A percentile compares a stretch with the other conserved stretches of the same genome.
Conservation (phyloP, 2,797 vertebrate species). For the Oryzias sinensis region DNA sequence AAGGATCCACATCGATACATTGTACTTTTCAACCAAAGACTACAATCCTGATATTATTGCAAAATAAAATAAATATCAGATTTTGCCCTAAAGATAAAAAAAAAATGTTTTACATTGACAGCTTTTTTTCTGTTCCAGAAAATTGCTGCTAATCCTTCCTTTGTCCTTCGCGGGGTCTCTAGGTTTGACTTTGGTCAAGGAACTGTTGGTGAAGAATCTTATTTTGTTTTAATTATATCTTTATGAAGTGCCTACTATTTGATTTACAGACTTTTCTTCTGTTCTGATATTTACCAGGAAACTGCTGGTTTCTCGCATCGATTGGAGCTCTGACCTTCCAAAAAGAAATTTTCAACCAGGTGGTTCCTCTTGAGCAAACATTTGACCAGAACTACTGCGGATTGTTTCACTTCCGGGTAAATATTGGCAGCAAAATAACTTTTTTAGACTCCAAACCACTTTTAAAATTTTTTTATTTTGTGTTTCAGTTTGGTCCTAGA, state of each 20-base stretch:
- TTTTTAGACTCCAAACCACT: too few species aligned
- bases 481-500: too few species aligned
- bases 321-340: slow-evolving; percentile 75
- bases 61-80: too few species aligned
- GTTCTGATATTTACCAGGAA: slow-evolving; percentile 43
- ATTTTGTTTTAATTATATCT: background rate
- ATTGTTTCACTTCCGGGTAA: slow-evolving; percentile 79
- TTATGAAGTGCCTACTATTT: background rate
- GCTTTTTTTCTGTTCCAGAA: slow-evolving; percentile 43
- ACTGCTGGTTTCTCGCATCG: slow-evolving; percentile 81
- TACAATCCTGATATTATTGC: too few species aligned
- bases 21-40: too few species aligned
- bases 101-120: too few species aligned
- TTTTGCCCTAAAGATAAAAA: too few species aligned
- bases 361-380: slow-evolving; percentile 65
- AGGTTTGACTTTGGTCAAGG: slow-evolving; percentile 79
- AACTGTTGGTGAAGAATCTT: slow-evolving; percentile 48
- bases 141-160: slow-evolving; percentile 46
- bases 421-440: background rate
- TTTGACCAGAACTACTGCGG: slow-evolving; percentile 69
- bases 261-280: background rate
- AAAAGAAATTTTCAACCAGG: slow-evolving; percentile 30
- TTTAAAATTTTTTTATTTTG: too few species aligned
- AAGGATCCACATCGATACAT: too few species aligned
- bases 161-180: slow-evolving; percentile 66